These are phyloP conservation scores for Stichopus chloronotus DNA, from an alignment of 35 echinoderm and acorn worm species.

Conservation along the genomic window DNA sequence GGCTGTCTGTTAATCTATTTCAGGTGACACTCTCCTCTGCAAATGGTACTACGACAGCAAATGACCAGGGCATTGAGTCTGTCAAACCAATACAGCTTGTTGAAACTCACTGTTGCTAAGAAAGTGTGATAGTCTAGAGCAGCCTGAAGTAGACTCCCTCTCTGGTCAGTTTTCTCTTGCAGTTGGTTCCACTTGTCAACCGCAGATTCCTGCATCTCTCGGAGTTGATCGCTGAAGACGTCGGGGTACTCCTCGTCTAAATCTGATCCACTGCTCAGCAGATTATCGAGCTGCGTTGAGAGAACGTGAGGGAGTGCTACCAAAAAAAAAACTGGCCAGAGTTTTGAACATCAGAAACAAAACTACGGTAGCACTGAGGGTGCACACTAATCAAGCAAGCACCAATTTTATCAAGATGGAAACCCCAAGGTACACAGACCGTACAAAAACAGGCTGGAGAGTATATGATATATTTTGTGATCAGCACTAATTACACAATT, in stretches of 20 bases:
- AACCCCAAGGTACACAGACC: too few relatives aligned
- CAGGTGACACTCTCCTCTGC: too few relatives aligned
- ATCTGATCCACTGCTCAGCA: constrained; percentile 69
- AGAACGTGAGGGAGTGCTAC: not conserved
- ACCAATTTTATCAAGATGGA: too few relatives aligned
- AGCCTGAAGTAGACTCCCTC: constrained; percentile 65
- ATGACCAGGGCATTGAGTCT: too few relatives aligned
- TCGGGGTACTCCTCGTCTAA: constrained; percentile 86
- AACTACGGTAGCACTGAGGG: too few relatives aligned
- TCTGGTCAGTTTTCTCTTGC: constrained; percentile 62
- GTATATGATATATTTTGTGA: too few relatives aligned
- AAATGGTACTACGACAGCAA: too few relatives aligned
- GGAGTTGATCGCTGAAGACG: constrained; percentile 69
- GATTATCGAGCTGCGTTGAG: constrained; percentile 60
- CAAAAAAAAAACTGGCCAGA: not conserved
- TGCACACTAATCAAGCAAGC: too few relatives aligned
- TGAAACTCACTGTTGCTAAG: constrained; percentile 73
- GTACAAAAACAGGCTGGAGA: too few relatives aligned
- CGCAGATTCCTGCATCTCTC: constrained; percentile 64
- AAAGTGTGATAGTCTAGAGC: constrained; percentile 87
- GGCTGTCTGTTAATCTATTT: too few relatives aligned
- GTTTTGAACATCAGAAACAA: not conserved
- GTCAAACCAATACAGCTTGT: too few relatives aligned
- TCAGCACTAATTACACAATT: too few relatives aligned
- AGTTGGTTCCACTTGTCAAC: constrained; percentile 84